phyloP scores from a whole-genome alignment of 2,888 invertebrate species.

The Bhutanitis thaidina region DNA sequence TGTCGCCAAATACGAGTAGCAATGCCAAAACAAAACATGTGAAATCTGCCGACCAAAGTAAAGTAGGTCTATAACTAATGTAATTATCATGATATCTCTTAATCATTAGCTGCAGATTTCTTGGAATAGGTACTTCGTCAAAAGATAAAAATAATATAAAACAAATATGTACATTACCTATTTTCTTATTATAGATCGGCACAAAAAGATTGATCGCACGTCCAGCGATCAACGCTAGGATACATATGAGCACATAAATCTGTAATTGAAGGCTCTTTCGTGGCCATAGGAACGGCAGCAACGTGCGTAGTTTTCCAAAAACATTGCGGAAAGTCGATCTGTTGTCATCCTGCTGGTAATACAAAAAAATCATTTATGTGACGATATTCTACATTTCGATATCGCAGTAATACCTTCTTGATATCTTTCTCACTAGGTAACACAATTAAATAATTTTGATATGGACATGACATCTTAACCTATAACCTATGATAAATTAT shows the following conservation, averaged over 20 bases:
- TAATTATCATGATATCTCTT: no score
- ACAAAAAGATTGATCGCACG: constrained; percentile 94
- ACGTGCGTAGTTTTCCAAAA: constrained; percentile 87
- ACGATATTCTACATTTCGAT: constrained; percentile 17
- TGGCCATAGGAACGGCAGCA: constrained; percentile 97
- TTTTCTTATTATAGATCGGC: constrained; percentile 94
- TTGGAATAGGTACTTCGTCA: no score
- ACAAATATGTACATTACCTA: constrained; percentile 86
- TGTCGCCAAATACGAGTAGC: no score
- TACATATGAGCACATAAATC: constrained; percentile 89
- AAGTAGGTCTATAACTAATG: no score
- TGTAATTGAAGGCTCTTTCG: constrained; percentile 88
- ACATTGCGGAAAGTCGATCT: constrained; percentile 89
- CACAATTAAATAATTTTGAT: constrained; percentile 67
- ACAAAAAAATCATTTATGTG: constrained; percentile 14
- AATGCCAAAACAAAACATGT: no score
- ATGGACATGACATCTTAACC: constrained; percentile 73
- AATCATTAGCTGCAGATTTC: no score
- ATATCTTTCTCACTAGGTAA: constrained; percentile 36
- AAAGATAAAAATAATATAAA: no score
- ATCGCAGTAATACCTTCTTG: constrained; percentile 41
- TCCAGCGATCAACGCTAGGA: constrained; percentile 87
- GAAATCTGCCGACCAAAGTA: no score
- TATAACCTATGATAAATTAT: constrained; percentile 20
- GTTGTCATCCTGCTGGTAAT: constrained; percentile 68